A percentile compares a stretch with the other conserved stretches of the same genome.
Evolutionary conservation across 2,113 vertebrate species (phyloP).

Genomic region (Callaeas wilsoni): DNA sequence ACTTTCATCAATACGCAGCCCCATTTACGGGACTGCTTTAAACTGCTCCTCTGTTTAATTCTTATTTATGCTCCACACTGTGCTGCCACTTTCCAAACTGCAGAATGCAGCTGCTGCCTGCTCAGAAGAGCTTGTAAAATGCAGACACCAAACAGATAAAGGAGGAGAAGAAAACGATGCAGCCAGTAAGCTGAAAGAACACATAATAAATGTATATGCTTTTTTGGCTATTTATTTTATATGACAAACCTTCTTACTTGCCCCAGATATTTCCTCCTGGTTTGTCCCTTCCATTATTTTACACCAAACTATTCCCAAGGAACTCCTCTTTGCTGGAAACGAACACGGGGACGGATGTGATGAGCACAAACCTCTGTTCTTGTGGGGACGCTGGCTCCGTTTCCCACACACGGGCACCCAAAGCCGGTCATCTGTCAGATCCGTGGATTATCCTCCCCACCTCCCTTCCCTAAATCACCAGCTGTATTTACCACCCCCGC

Average conservation of each 20-base stretch:
- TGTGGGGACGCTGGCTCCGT: not conserved
- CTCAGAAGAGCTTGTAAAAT: not conserved
- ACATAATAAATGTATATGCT: not conserved
- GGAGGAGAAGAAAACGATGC: not conserved
- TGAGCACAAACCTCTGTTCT: not conserved
- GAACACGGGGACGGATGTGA: rapidly evolving
- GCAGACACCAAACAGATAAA: not conserved
- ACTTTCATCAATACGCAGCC: not conserved
- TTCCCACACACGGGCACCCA: not conserved
- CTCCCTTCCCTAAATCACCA: not conserved
- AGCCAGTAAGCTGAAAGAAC: not conserved
- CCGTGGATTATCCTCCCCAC: not conserved
- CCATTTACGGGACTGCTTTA: not conserved
- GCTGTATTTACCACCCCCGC: not conserved
- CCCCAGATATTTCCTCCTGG: not conserved
- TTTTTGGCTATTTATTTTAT: not conserved
- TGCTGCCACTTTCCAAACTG: not conserved
- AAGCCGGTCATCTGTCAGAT: not conserved
- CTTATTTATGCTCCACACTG: not conserved
- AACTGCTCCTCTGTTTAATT: not conserved
- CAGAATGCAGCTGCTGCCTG: not conserved
- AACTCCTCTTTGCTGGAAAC: not conserved
- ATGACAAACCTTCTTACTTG: not conserved
- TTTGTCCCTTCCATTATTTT: not conserved
- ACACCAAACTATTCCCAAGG: not conserved